A percentile compares a stretch with the other conserved stretches of the same genome.
Conservation (phyloP, 2,113 vertebrate species). For the Numida meleagris region DNA sequence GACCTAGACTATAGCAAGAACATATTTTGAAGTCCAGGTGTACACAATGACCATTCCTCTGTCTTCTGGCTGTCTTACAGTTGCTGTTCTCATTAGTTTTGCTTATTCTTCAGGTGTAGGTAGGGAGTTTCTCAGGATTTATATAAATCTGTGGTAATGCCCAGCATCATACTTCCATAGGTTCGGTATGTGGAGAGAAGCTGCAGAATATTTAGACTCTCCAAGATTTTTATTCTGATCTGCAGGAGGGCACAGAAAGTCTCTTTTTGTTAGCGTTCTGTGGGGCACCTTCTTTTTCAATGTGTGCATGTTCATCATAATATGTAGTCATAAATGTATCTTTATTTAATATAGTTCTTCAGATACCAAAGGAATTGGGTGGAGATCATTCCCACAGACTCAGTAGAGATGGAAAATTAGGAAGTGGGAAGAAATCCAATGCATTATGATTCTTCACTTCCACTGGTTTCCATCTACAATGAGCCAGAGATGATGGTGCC, state of each 20-base stretch:
- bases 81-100: neutral
- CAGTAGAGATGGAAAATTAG: slow-evolving; percentile 20
- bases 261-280: neutral
- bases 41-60: neutral
- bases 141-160: neutral
- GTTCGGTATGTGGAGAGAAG: neutral
- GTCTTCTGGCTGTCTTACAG: neutral
- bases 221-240: neutral
- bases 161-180: accelerated
- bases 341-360: neutral
- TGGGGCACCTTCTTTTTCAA: neutral
- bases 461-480: neutral
- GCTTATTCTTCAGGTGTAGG: neutral
- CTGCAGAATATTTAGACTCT: neutral
- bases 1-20: neutral
- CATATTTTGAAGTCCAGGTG: neutral
- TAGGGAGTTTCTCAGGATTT: neutral
- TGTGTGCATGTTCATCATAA: neutral
- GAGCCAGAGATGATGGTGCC: neutral
- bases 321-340: neutral
- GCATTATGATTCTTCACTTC: slow-evolving; percentile 19
- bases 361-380: slow-evolving; percentile 13
- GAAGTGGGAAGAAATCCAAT: slow-evolving; percentile 10
- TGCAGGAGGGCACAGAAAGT: neutral
- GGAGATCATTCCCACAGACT: slow-evolving; percentile 26